Base-by-base conservation (phyloP, 2,797 vertebrate species). In the Heterohyrax brucei region DNA sequence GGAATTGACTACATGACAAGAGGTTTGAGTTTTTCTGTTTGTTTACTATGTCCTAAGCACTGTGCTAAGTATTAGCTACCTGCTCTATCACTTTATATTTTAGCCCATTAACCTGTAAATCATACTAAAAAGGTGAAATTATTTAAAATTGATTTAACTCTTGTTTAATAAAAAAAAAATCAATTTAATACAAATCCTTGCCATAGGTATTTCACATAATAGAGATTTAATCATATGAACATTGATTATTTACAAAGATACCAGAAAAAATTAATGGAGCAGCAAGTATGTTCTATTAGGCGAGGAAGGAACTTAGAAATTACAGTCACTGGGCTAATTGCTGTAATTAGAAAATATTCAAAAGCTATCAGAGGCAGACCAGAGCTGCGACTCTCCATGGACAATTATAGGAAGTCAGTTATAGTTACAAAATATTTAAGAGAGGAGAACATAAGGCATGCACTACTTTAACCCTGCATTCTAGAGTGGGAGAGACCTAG, bases 351-450 rank as follows among this genome's bases (percentile, higher is more conserved):
- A 26, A 91, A 93, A 50, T 28, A 8, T 0, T 48, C 28, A 89
- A 48, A 72, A 72, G 22, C 33, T 48, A 14, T 50, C 62, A 8
- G 53, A 94, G 26, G 44, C 50, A 91, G 62, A 5, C 33, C n/a
- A 4, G 1, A 46, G 7, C 28, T 76, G 24, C 33, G n/a, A 46
- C 64, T 12, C 13, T 12, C 2, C 28, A 28, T 66, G 30, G 44
- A 4, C 7, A 1, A 46, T 72, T 30, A 87, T 72, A 82, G 61
- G 22, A 33, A 95, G 81, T 12, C 26, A 64, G 5, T 53, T 48
- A 16, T 1, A 73, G 39, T 39, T 9, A 30, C 30, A 86, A 56
- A 26, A 39, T 3, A 8, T 0, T 46, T 5, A 7, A 1, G 0
- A 93, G 48, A n/a, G 70, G 53, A 81, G 26, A 53, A 26, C 4